Evolutionary conservation across 2,113 vertebrate species (phyloP), one percentile per base, ranked within the genome.

Genomic region (Leptodactylus fuscus): DNA sequence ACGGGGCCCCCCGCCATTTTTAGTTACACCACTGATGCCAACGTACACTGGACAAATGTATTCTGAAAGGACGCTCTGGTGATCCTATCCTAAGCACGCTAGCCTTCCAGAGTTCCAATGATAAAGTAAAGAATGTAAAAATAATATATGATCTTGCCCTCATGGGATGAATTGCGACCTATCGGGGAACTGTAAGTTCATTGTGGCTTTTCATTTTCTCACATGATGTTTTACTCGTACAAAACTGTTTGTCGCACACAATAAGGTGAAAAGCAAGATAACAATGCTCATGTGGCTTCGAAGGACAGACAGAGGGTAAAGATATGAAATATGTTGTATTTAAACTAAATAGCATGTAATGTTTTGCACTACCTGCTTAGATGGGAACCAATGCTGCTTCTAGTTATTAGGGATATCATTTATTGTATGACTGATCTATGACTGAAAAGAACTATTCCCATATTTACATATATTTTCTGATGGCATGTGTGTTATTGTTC

Each of bases 231-330:
- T 73, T 55, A 18, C 15, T 73, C 8, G 11, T 22, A 74, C n/a
- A 67, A 82, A 82, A 27, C 44, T 83, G 51, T 44, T 74, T 73
- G 24, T 41, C 18, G 22, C 44, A 55, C 13, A 44, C 49, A 83
- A 9, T 22, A 7, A 75, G 24, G 69, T 73, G 34, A 18, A 83
- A 83, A 51, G 6, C 49, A 58, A 70, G 81, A 83, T 83, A 83
- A 83, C 32, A 83, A 75, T 29, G 44, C 16, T 34, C 44, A 69
- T 18, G 27, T 27, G 22, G 4, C 29, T 83, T 83, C 6, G 67
- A 74, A 75, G 81, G 51, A 60, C 49, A 62, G 12, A 74, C 1
- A n/a, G 32, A 83, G 81, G 81, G 41, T 60, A 71, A 83, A 58
- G 69, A 70, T 71, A 71, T 55, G 65, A 82, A 15, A 73, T 58